A percentile compares a stretch with the other conserved stretches of the same genome.
phyloP scores from a whole-genome alignment of 2,113 vertebrate species.

The Larimichthys polyactis region DNA sequence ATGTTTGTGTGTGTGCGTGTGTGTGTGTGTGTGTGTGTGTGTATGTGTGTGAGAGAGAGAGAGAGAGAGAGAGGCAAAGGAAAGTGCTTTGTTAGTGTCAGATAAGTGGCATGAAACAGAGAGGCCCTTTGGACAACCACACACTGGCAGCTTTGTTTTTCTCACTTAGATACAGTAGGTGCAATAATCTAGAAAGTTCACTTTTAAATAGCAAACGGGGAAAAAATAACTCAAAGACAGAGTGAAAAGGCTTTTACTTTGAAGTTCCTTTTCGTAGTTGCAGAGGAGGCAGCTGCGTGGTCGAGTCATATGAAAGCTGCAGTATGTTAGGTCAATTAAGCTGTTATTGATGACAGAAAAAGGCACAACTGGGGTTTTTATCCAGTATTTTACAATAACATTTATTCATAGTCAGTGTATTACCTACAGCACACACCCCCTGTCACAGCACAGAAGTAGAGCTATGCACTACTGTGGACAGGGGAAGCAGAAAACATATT shows the following conservation, averaged over 20 bases:
- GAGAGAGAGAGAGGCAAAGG: background rate
- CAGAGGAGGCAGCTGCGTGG: background rate
- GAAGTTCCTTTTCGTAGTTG: background rate
- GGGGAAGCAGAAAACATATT: no score
- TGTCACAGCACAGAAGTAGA: no score
- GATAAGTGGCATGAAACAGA: background rate
- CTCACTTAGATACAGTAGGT: background rate
- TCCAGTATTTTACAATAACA: no score
- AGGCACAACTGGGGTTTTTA: no score
- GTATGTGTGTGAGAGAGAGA: background rate
- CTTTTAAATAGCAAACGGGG: background rate
- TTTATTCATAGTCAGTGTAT: no score
- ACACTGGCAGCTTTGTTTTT: constrained; percentile 2
- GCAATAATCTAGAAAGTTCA: background rate
- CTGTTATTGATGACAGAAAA: background rate
- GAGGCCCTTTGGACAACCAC: background rate
- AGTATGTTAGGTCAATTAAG: background rate
- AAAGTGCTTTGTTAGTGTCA: constrained; percentile 20
- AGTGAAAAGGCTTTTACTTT: constrained; percentile 7
- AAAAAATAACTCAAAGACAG: background rate
- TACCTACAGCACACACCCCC: no score
- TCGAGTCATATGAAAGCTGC: background rate
- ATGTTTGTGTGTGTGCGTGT: constrained; percentile 12
- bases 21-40: constrained; percentile 4
- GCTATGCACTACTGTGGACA: no score